Percentiles rank a stretch among this genome's conserved stretches.
phyloP scores from a whole-genome alignment of 2,113 vertebrate species.

The Chrysemys picta region DNA sequence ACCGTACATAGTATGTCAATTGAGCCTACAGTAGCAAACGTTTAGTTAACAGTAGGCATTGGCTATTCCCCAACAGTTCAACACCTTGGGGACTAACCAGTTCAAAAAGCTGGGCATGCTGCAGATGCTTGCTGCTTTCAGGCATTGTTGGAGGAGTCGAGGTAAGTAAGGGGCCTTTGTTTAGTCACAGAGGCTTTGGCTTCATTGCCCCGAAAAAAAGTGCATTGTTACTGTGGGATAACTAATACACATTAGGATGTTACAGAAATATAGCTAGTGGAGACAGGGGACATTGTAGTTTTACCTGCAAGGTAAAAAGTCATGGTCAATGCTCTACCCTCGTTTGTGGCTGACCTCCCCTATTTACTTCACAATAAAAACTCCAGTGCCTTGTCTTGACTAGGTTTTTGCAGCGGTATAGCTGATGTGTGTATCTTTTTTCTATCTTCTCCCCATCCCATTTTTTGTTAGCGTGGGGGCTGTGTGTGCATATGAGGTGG shows the following conservation, averaged over 20 bases:
- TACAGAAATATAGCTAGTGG: background rate
- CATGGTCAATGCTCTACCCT: too few species aligned
- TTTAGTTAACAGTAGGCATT: background rate
- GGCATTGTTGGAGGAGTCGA: background rate
- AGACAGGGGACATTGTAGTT: background rate
- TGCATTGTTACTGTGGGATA: too few species aligned
- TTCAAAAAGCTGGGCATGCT: background rate
- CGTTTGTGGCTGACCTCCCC: too few species aligned
- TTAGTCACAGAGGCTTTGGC: background rate
- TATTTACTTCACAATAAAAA: too few species aligned
- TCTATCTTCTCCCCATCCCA: too few species aligned
- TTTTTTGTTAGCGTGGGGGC: too few species aligned
- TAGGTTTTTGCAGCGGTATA: too few species aligned
- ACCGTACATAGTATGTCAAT: background rate
- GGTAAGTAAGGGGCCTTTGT: background rate
- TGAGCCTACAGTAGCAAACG: background rate
- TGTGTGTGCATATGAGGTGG: too few species aligned
- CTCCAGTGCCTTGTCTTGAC: too few species aligned
- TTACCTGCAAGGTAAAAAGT: background rate
- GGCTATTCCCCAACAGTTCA: background rate
- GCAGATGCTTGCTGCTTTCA: too few species aligned
- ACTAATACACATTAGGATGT: background rate
- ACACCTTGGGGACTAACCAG: background rate
- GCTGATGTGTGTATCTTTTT: background rate
- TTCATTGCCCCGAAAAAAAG: background rate